These are phyloP conservation scores for Urocyon cinereoargenteus DNA, from an alignment of 2,797 vertebrate genomes.

Conservation along the genomic window DNA sequence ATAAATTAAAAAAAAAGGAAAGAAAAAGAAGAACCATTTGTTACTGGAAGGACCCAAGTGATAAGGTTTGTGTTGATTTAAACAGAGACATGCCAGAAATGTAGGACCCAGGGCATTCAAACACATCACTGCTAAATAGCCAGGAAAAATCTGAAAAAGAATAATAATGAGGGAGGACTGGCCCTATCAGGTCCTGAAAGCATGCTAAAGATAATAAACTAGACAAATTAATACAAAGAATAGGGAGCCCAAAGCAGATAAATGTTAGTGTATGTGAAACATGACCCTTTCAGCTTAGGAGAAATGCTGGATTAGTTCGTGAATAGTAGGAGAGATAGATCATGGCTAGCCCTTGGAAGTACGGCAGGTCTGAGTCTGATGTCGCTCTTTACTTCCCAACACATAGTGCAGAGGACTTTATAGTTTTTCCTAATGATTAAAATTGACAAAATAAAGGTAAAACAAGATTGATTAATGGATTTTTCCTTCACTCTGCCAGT, in stretches of 20 bases:
- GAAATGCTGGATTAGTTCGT: not conserved
- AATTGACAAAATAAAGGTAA: conserved; percentile 19
- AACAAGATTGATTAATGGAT: not conserved
- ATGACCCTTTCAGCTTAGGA: not conserved
- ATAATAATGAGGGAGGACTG: not conserved
- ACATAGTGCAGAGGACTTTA: not conserved
- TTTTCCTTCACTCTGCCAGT: not conserved
- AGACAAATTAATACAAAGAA: not conserved
- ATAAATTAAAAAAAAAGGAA: no score
- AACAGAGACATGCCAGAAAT: conserved; percentile 14
- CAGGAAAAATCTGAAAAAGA: not conserved
- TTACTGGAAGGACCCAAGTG: not conserved
- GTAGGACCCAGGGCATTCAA: not conserved
- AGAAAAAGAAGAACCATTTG: not conserved
- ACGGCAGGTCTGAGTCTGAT: not conserved
- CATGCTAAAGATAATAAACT: not conserved
- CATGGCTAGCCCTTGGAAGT: not conserved
- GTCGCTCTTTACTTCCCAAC: not conserved
- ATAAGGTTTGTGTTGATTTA: conserved; percentile 12
- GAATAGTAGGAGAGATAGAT: not conserved
- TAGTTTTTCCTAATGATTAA: not conserved
- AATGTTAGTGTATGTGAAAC: not conserved
- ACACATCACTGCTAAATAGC: not conserved
- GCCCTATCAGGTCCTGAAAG: not conserved
- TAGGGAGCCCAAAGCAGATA: not conserved